Base-by-base conservation (phyloP, 2,797 vertebrate species). In the Phoeniculus purpureus region DNA sequence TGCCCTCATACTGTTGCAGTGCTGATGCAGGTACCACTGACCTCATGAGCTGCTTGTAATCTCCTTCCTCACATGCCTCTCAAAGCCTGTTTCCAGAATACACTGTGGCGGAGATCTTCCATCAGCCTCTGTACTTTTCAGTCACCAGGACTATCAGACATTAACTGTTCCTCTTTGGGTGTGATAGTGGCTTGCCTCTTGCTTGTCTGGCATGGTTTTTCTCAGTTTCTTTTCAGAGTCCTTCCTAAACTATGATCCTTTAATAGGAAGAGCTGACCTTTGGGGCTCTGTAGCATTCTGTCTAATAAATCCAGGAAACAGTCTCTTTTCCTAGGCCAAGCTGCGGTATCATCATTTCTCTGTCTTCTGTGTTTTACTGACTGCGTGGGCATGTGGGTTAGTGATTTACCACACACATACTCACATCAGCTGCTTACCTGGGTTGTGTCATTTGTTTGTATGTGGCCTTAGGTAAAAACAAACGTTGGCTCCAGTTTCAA, bases 31-130 rank as follows among this genome's bases (percentile, higher is more conserved):
- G 12, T 67, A 75, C 19, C 20, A 4, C 29, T 27, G 51, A 29
- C 6, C 6, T 45, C 13, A 45, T 56, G 16, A 45, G 5, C 0
- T 0, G 2, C 32, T 29, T 72, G 18, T 19, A 48, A 0, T 51
- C 27, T 62, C 27, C 27, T 48, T 47, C 29, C 5, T 45, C 9
- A 27, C 4, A 7, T 0, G 0, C 20, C 68, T 73, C 52, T 5
- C 19, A 47, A 40, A 79, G 14, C 20, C 21, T 31, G 5, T n/a
- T 80, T 85, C 27, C 16, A 51, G 73, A 83, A 43, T 7, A 77
- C 13, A 22, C 27, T 32, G 5, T 62, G 11, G 22, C 67, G 47
- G 29, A 80, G 66, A n/a, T 61, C 25, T 68, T 31, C 15, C 2
- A 3, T 17, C 1, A 25, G n/a, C n/a, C 55, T 47, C 26, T 52